phyloP scores from a whole-genome alignment of 2,113 vertebrate species.

The Pogona vitticeps region DNA sequence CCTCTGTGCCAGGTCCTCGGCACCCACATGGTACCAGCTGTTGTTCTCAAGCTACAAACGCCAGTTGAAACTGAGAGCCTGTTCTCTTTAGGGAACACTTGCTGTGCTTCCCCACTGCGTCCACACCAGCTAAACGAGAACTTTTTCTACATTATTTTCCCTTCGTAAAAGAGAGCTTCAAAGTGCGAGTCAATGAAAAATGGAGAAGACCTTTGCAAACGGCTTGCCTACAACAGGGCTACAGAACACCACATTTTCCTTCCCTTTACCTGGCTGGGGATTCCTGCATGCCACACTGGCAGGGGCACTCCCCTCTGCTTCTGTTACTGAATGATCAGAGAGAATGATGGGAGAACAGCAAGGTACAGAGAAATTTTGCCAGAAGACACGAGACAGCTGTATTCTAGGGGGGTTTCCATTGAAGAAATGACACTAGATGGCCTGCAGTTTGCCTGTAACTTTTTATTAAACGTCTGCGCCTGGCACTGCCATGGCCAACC shows the following conservation, averaged over 20 bases:
- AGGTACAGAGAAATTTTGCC: neutral
- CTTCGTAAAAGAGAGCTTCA: neutral
- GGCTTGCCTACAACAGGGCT: too few relatives aligned
- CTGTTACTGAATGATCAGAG: neutral
- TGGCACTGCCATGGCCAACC: neutral
- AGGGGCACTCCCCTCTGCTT: too few relatives aligned
- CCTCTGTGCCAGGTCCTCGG: neutral
- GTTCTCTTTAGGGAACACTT: neutral
- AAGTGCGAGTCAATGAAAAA: neutral
- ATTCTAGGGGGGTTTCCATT: neutral
- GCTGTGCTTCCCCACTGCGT: neutral
- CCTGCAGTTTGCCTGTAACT: neutral
- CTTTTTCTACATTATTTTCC: neutral
- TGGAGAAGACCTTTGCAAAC: neutral
- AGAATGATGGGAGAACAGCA: too few relatives aligned
- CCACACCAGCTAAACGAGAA: neutral
- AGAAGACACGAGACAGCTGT: neutral
- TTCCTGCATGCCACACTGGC: neutral
- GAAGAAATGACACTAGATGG: neutral
- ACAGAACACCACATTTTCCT: neutral
- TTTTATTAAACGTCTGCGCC: neutral
- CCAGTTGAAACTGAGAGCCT: too few relatives aligned
- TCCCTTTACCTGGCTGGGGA: neutral
- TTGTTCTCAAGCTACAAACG: neutral
- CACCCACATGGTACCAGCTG: neutral